Evolutionary conservation across 2,113 vertebrate genomes (phyloP).

Genomic region (Python bivittatus): DNA sequence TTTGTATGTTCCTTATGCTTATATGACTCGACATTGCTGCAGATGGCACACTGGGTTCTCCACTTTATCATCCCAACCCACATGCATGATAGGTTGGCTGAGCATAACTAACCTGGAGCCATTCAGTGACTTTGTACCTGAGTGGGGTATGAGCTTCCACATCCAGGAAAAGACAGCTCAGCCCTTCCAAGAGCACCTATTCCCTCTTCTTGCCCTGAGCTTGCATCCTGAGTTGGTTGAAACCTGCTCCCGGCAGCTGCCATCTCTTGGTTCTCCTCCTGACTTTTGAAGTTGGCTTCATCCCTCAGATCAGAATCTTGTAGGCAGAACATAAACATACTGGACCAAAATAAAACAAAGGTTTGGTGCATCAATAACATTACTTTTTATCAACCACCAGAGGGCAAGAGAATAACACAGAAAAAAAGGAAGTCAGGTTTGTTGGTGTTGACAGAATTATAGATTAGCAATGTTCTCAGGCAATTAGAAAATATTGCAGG

Average conservation of each 20-base stretch:
- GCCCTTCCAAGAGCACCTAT: neutral
- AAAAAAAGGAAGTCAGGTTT: neutral
- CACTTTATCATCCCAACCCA: neutral
- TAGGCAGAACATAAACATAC: neutral
- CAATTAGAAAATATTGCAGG: neutral
- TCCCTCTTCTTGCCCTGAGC: neutral
- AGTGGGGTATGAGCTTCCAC: neutral
- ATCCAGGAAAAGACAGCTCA: neutral
- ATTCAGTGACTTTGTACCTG: neutral
- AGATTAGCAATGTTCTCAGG: neutral
- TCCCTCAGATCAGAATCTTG: neutral
- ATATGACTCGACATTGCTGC: neutral
- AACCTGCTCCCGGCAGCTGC: neutral
- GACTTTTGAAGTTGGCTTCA: neutral
- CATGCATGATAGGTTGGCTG: neutral
- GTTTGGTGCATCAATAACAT: neutral
- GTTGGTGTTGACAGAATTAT: too few species aligned
- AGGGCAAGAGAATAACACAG: neutral
- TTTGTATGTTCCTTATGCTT: neutral
- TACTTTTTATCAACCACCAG: conserved; percentile 12
- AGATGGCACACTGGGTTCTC: too few species aligned
- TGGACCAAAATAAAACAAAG: neutral
- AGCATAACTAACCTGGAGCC: neutral
- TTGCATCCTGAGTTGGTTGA: neutral
- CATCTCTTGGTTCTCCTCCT: neutral